phyloP scores from a whole-genome alignment of 2,797 vertebrate genomes.

The Arctocebus calabarensis region DNA sequence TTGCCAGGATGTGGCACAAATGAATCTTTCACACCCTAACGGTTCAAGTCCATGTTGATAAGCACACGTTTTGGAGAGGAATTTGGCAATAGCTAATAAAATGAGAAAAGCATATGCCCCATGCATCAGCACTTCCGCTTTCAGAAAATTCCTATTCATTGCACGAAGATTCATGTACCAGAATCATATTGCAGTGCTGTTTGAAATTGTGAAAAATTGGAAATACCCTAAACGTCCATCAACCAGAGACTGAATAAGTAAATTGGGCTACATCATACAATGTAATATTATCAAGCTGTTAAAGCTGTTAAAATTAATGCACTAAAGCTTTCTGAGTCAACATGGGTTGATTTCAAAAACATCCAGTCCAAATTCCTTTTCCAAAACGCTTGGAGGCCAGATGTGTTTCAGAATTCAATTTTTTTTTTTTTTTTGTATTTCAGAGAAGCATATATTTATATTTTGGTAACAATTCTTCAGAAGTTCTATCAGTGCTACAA shows the following conservation, averaged over 20 bases:
- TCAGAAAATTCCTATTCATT: neutral
- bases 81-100: neutral
- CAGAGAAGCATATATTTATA: neutral
- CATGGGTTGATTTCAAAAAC: slow-evolving; percentile 27
- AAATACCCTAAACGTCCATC: neutral
- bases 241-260: neutral
- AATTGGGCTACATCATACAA: neutral
- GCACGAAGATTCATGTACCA: neutral
- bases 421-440: neutral
- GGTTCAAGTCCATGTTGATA: neutral
- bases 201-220: slow-evolving; percentile 12
- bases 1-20: neutral
- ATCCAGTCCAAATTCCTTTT: neutral
- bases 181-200: neutral
- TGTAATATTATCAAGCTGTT: neutral
- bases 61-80: neutral
- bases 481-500: neutral
- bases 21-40: neutral
- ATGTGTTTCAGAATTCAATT: neutral
- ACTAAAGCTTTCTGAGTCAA: slow-evolving; percentile 29
- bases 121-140: neutral
- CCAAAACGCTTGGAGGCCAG: neutral
- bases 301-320: neutral
- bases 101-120: neutral
- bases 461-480: neutral